phyloP scores from a whole-genome alignment of 2,797 vertebrate genomes.

The Rhincodon typus region DNA sequence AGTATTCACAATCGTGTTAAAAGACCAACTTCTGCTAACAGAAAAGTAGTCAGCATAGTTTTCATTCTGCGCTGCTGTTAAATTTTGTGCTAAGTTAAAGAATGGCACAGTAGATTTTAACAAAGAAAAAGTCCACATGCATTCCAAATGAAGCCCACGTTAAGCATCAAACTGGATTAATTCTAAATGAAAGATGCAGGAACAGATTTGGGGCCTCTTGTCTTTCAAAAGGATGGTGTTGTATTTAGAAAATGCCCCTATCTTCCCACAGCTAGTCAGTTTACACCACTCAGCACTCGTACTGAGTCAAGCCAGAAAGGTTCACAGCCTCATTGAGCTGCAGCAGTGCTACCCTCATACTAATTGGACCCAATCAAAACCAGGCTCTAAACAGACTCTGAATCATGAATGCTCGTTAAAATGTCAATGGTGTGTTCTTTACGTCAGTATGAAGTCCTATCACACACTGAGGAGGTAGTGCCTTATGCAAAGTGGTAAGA shows the following conservation, averaged over 20 bases:
- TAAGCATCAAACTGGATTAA: background rate
- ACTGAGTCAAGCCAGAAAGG: slow-evolving; percentile 44
- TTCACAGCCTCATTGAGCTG: slow-evolving; percentile 43
- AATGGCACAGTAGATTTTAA: background rate
- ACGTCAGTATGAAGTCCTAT: slow-evolving; percentile 43
- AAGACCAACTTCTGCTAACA: background rate
- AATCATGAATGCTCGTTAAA: slow-evolving; percentile 52
- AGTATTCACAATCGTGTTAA: background rate
- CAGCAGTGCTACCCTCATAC: slow-evolving; percentile 45
- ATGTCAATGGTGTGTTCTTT: slow-evolving; percentile 45
- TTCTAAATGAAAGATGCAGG: slow-evolving; percentile 20
- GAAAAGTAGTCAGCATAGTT: background rate
- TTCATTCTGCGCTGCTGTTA: background rate
- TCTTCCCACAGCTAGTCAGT: slow-evolving; percentile 41
- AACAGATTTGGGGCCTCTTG: slow-evolving; percentile 34
- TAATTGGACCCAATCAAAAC: slow-evolving; percentile 53
- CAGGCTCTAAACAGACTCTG: slow-evolving; percentile 42
- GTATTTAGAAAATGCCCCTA: slow-evolving; percentile 46
- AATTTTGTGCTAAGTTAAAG: background rate
- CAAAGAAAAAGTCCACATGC: background rate
- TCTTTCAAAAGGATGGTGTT: slow-evolving; percentile 40
- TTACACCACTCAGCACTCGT: slow-evolving; percentile 37
- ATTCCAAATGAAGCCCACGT: slow-evolving; percentile 30
- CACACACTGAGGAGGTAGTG: slow-evolving; percentile 43
- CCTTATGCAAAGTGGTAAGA: slow-evolving; percentile 43